Percentiles rank a stretch among this genome's conserved stretches.
Conservation (phyloP, 2,797 vertebrate species). For the Gymnopithys bicolor region DNA sequence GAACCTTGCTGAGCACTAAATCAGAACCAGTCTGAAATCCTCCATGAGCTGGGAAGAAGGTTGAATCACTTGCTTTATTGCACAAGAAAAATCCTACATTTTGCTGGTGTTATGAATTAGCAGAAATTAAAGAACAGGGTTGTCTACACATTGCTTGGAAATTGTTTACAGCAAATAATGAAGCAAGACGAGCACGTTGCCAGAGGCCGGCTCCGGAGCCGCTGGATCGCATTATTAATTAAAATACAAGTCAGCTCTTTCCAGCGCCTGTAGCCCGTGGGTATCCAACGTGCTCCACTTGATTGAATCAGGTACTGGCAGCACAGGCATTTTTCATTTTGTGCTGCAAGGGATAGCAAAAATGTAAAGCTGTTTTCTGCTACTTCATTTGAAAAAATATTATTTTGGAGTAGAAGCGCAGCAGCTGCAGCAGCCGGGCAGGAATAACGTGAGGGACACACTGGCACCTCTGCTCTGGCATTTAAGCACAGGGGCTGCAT, state of each 20-base stretch:
- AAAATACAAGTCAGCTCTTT: conserved; percentile 92
- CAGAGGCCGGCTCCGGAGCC: conserved; percentile 88
- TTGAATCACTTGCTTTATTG: conserved; percentile 1
- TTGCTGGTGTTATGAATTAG: conserved; percentile 72
- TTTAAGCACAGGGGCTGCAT: neutral
- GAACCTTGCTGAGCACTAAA: accelerated
- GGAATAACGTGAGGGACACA: neutral
- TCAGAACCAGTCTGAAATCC: neutral
- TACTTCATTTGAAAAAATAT: conserved; percentile 83
- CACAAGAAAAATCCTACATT: conserved; percentile 10
- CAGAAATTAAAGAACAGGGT: conserved; percentile 74
- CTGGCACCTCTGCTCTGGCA: neutral
- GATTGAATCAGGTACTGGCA: conserved; percentile 97
- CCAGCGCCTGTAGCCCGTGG: conserved; percentile 88
- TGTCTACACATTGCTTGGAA: conserved; percentile 85
- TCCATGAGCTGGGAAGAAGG: neutral
- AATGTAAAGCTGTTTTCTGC: conserved; percentile 88
- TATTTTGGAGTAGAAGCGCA: conserved; percentile 80
- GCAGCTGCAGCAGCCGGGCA: conserved; percentile 73
- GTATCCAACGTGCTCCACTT: conserved; percentile 95
- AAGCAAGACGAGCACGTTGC: conserved; percentile 83
- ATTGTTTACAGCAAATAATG: conserved; percentile 91
- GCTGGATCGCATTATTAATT: conserved; percentile 96
- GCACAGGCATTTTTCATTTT: conserved; percentile 90
- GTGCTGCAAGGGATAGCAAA: conserved; percentile 89